phyloP scores from a whole-genome alignment of 2,797 vertebrate genomes.

The Stomatorhinus walkeri region DNA sequence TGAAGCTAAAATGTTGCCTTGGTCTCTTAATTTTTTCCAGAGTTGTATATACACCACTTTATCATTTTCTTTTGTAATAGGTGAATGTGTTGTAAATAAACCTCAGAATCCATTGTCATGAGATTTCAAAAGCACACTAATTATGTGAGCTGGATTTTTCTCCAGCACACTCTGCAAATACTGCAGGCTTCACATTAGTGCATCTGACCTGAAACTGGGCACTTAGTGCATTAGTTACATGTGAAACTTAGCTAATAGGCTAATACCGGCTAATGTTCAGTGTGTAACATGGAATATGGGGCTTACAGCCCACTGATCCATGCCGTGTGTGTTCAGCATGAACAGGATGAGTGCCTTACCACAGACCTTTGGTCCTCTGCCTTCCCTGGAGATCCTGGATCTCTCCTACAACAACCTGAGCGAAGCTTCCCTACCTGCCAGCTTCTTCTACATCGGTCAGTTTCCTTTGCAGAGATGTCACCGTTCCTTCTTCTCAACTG shows the following conservation, averaged over 20 bases:
- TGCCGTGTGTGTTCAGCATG: background rate
- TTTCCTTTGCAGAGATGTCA: background rate
- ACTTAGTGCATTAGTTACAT: background rate
- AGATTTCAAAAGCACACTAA: background rate
- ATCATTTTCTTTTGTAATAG: background rate
- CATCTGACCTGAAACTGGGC: background rate
- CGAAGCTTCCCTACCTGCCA: background rate
- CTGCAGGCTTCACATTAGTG: background rate
- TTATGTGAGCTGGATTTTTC: background rate
- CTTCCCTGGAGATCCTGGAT: background rate
- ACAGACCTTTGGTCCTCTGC: background rate
- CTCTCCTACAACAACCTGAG: background rate
- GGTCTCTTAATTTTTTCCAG: background rate
- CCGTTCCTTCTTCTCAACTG: background rate
- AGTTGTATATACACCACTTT: background rate
- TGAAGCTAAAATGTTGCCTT: background rate
- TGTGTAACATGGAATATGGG: background rate
- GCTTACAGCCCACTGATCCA: too few species aligned
- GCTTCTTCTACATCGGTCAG: background rate
- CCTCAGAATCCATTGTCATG: background rate
- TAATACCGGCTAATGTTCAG: background rate
- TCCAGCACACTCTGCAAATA: background rate
- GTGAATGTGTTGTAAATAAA: background rate
- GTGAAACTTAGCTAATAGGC: background rate
- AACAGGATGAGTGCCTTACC: background rate